Evolutionary conservation across 2,888 invertebrate species (phyloP), one percentile per base, ranked within the genome.

Genomic region (Coremacera marginata): DNA sequence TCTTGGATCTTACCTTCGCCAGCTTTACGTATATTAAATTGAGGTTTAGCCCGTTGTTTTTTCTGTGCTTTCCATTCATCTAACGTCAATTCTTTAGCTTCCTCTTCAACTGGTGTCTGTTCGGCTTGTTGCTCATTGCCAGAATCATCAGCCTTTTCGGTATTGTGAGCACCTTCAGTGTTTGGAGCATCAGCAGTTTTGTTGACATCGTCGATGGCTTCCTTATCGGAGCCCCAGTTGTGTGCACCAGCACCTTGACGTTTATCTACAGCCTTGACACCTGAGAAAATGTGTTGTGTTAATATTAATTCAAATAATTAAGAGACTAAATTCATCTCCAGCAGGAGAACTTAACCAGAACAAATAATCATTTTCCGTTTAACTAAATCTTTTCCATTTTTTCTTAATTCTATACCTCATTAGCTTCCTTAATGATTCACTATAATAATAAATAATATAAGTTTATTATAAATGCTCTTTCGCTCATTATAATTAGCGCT

Each of bases 61-160:
- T 95, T 95, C 86, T 95, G 92, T 81, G 96, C 96, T 90, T 96
- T 97, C 94, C 96, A 98, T 92, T 98, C 98, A 88, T 98, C 98
- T 84, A 98, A 91, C 65, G 98, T 98, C 88, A 98, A 92, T 91
- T 96, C 96, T 87, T 95, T 94, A 80, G 95, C 93, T 90, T 95
- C 95, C 83, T 95, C 95, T 77, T 91, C 91, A 1, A 92, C 91
- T 79, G 89, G 89, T 63, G 80, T 86, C 87, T 90, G 85, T 89
- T 89, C 90, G 81, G 90, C 91, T 49, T 90, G 88, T 72, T 87
- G 88, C 79, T 86, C 89, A 84, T 85, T 90, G 65, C 88, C 87
- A 60, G 86, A 88, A 81, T 85, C 89, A 77, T 88, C 90, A 68
- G 83, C 82, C 80, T 87, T 88, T 75, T 82, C 83, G 70, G 76